Base-by-base conservation (phyloP, 2,888 invertebrate genomes). In the Epinotia ramella region DNA sequence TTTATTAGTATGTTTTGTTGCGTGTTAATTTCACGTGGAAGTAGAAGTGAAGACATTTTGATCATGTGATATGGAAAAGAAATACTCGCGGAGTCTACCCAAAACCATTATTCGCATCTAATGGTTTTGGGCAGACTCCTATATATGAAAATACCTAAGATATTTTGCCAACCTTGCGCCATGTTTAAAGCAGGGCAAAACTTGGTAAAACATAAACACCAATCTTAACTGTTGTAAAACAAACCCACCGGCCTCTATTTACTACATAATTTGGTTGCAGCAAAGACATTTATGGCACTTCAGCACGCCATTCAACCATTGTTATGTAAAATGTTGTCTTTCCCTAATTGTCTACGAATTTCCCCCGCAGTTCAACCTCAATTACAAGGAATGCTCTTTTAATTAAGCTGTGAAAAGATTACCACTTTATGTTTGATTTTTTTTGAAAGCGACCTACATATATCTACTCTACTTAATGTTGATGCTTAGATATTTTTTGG, bases 221-320 rank as follows among this genome's bases (percentile, higher is more conserved):
- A 57, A 24, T 65, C 16, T 18, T n/a, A 18, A 44, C 12, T 57
- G 44, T 57, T 73, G 72, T 73, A 64, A 57, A 73, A 73, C 57
- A 44, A 20, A 46, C 59, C 70, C 33, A 59, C n/a, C 44, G 33
- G 5, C 66, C 2, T 53, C 53, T 44, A 68, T 62, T 68, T 74
- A 70, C 71, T 62, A 66, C 75, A 69, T 66, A 59, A 71, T 71
- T 76, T 56, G 53, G 53, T 56, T 59, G 59, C 62, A 62, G 28
- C 28, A 60, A 44, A 11, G 7, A 62, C 56, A 63, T 76, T 71
- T 46, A 76, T 28, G 46, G 9, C 66, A 3, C 12, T 56, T 72
- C 18, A 72, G 20, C 76, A 76, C 76, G 76, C 76, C 33, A 76
- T 76, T 62, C 76, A 3, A 40, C 71, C 18, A 71, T 75, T 75